Percentiles rank a stretch among this genome's conserved stretches.
Evolutionary conservation across 1,140 invertebrate species (phyloP).

Genomic region (Centruroides vittatus): DNA sequence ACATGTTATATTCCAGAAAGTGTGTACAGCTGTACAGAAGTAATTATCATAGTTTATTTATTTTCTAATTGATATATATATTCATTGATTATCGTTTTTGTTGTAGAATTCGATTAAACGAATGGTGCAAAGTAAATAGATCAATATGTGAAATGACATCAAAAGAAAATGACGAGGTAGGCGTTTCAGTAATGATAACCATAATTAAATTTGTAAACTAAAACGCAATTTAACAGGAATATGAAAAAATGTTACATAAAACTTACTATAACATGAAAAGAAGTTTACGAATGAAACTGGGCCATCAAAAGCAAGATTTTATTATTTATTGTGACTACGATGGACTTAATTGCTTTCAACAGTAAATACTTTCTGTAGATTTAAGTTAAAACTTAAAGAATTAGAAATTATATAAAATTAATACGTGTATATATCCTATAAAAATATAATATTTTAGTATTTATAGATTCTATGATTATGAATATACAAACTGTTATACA

Average conservation of each 20-base stretch:
- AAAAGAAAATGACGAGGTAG: background rate
- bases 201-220: background rate
- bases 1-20: no score
- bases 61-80: no score
- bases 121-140: background rate
- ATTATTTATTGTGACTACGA: slow-evolving; percentile 8
- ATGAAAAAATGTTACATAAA: slow-evolving; percentile 5
- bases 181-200: no score
- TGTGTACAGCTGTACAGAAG: no score
- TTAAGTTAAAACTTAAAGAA: background rate
- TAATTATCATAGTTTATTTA: no score
- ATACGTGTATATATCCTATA: background rate
- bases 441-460: background rate
- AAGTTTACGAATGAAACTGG: slow-evolving; percentile 2
- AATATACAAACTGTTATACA: slow-evolving; percentile 11
- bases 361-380: slow-evolving; percentile 3
- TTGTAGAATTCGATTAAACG: background rate
- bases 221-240: background rate
- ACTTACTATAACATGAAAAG: slow-evolving; percentile 4
- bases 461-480: slow-evolving; percentile 1
- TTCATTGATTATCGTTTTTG: no score
- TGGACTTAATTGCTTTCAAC: background rate
- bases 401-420: background rate
- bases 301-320: background rate
- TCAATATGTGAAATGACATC: background rate